Base-by-base conservation (phyloP, 2,797 vertebrate species). In the Heterohyrax brucei region DNA sequence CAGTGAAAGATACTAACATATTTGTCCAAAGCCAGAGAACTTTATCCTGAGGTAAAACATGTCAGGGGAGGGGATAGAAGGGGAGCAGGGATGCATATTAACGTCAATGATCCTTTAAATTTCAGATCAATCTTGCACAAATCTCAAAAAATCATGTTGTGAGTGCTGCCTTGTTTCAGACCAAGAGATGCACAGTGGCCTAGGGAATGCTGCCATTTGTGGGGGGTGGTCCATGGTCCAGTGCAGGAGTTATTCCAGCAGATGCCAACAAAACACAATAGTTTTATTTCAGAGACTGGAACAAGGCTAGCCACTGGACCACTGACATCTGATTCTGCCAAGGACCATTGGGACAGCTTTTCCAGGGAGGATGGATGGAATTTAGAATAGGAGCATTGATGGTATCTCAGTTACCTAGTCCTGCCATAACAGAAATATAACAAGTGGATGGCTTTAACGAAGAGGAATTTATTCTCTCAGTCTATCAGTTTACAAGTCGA, bases 211-310 rank as follows among this genome's bases (percentile, higher is more conserved):
- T 59, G 8, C 39, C 0, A 0, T 56, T 39, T 39, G 39, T 2
- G 39, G 59, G 76, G 26, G 59, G 1, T 13, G 18, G 3, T 18
- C 75, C 7, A 0, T 21, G 30, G 50, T 26, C 44, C 30, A 18
- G 0, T 9, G 64, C n/a, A 53, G 39, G 44, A 26, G 53, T 61
- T 14, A 0, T 1, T 3, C 0, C 10, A 12, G 24, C 22, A 10
- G 18, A 79, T 12, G 6, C 33, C 46, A 56, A 8, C 18, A 22
- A 7, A 9, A 19, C 46, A 26, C 3, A 22, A 21, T 0, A 16
- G 10, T 64, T 61, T 14, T 18, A 13, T 68, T 59, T 73, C 79
- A 75, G 90, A 46, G 44, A 68, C 59, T 59, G 39, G 24, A n/a
- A 33, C 18, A 13, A 26, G 13, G 10, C 0, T 21, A n/a, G 4